phyloP scores from a whole-genome alignment of 2,113 vertebrate species.

The Nerophis ophidion region DNA sequence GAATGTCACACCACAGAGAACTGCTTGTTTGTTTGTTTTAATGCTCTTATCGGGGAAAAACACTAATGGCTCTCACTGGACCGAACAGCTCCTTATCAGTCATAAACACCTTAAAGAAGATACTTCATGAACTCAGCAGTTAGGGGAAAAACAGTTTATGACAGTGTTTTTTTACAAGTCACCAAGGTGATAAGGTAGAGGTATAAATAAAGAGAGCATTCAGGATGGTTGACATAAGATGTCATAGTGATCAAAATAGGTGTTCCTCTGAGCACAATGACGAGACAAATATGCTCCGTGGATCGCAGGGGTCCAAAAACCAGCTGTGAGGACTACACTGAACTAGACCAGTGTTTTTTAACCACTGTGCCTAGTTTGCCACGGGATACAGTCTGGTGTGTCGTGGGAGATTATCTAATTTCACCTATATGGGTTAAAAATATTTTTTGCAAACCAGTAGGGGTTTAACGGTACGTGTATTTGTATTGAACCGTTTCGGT shows the following conservation, averaged over 20 bases:
- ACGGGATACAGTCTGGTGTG: no score
- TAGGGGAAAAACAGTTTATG: conserved; percentile 42
- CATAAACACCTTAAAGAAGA: conserved; percentile 20
- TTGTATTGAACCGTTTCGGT: no score
- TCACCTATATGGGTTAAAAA: no score
- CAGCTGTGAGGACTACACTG: conserved; percentile 50
- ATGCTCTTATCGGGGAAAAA: conserved; percentile 61
- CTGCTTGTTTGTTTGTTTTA: conserved; percentile 10
- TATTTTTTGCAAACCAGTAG: no score
- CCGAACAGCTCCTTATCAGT: conserved; percentile 59
- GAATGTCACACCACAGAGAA: not conserved
- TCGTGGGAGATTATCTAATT: no score
- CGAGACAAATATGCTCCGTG: conserved; percentile 44
- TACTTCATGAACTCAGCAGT: conserved; percentile 22
- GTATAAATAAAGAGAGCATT: conserved; percentile 23
- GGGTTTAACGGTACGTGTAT: no score
- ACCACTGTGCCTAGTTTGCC: no score
- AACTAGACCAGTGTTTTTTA: no score
- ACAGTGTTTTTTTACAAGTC: conserved; percentile 29
- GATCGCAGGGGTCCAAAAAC: conserved; percentile 35
- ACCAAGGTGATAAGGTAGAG: conserved; percentile 29
- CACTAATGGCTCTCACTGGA: conserved; percentile 11
- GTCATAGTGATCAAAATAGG: conserved; percentile 5
- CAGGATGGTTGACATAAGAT: conserved; percentile 34
- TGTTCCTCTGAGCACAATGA: conserved; percentile 41